Base-by-base conservation (phyloP, 2,888 invertebrate species). In the Lycia hirtaria region DNA sequence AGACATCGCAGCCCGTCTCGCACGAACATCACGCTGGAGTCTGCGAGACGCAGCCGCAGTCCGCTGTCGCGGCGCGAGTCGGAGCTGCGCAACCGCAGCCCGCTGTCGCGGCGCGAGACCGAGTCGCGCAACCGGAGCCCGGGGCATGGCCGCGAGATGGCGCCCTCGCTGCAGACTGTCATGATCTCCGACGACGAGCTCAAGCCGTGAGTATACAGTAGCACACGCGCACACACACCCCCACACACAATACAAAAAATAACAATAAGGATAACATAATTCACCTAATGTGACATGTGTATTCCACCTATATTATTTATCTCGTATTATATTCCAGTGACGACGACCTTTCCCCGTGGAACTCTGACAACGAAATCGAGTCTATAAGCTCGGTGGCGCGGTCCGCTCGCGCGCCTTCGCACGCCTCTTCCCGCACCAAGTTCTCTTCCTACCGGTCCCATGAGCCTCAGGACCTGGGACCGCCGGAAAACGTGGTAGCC, bases 401-500 rank as follows among this genome's bases (percentile, higher is more conserved):
- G 5, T 81, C 63, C 41, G 48, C 80, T 63, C 57, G 43, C 77
- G 54, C 60, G 50, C 47, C 60, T 61, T 52, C 40, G 19, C 65
- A 28, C 45, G n/a, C 51, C n/a, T 58, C 53, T 32, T 43, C 58
- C 37, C 73, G 60, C 66, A 65, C 57, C 12, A 32, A 55, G 10
- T 65, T 67, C 54, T 48, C 44, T 22, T 22, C 3, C 4, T 12
- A 4, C n/a, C 20, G 17, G 12, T 30, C 6, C 47, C 15, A 6
- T 30, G 54, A 55, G 69, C 32, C 80, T 68, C 44, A 65, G 2
- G 83, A 82, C 61, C 81, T 88, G 51, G 83, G 81, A 9, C 88
- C 93, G 35, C 78, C 93, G 0, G 93, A 94, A 54, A 93, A 94
- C 41, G 92, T 95, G 5, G 94, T 96, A 2, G 93, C 93, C 19